Conservation (phyloP, 2,888 invertebrate species). For the Apodemia duryi region DNA sequence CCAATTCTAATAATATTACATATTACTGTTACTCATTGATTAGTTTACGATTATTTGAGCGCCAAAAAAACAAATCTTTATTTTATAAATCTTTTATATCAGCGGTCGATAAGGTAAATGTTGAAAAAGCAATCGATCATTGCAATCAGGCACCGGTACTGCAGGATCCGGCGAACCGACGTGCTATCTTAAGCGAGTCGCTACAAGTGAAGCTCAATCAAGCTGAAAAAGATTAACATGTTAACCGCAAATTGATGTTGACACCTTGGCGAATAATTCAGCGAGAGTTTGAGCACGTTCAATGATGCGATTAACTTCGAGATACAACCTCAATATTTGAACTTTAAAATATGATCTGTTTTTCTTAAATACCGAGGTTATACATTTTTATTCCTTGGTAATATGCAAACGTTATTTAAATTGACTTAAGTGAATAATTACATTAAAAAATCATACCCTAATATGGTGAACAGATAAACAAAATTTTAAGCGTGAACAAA, state of each 20-base stretch:
- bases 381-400: no score
- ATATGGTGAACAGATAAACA: no score
- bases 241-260: conserved; percentile 47
- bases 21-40: no score
- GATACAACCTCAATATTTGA: conserved; percentile 33
- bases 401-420: no score
- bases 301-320: conserved; percentile 33
- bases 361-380: no score
- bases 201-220: conserved; percentile 46
- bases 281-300: conserved; percentile 30
- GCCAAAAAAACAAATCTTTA: no score
- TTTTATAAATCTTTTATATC: not conserved
- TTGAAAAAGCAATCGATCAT: conserved; percentile 45
- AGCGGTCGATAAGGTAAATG: conserved; percentile 17
- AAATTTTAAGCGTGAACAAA: no score
- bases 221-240: conserved; percentile 60
- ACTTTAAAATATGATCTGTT: conserved; percentile 29
- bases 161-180: conserved; percentile 39
- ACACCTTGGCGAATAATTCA: conserved; percentile 38
- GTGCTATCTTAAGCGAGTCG: conserved; percentile 47
- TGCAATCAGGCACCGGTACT: conserved; percentile 30
- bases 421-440: no score
- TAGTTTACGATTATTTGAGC: not conserved
- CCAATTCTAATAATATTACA: no score
- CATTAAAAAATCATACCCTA: no score